Conservation (phyloP, 2,113 vertebrate species). For the Rhizomys pruinosus region DNA sequence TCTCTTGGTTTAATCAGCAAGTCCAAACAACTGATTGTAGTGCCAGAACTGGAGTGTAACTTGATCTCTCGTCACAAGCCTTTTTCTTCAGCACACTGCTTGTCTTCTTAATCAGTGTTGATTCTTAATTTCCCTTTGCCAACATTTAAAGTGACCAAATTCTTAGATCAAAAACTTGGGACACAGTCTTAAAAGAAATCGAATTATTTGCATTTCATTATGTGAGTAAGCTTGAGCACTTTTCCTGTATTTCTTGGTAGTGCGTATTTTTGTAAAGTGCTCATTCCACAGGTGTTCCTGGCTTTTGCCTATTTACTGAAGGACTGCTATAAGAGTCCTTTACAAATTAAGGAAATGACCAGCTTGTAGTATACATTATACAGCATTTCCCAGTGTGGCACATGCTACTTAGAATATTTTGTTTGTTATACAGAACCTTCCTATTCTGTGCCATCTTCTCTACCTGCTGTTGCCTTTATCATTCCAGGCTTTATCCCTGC, state of each 20-base stretch:
- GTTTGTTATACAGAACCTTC: neutral
- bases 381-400: neutral
- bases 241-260: neutral
- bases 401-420: neutral
- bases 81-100: neutral
- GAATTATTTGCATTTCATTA: neutral
- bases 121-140: neutral
- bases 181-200: neutral
- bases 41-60: neutral
- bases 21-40: neutral
- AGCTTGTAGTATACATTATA: neutral
- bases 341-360: neutral
- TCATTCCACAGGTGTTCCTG: neutral
- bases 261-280: no score
- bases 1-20: neutral
- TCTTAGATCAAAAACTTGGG: constrained; percentile 26
- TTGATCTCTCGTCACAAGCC: neutral
- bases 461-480: neutral
- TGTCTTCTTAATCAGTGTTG: neutral
- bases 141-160: neutral
- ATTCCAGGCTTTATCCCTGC: constrained; percentile 1
- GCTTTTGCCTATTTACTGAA: neutral
- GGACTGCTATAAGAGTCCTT: neutral
- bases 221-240: neutral
- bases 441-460: neutral